Conservation (phyloP, 2,888 invertebrate species). For the Thymelicus lineola region DNA sequence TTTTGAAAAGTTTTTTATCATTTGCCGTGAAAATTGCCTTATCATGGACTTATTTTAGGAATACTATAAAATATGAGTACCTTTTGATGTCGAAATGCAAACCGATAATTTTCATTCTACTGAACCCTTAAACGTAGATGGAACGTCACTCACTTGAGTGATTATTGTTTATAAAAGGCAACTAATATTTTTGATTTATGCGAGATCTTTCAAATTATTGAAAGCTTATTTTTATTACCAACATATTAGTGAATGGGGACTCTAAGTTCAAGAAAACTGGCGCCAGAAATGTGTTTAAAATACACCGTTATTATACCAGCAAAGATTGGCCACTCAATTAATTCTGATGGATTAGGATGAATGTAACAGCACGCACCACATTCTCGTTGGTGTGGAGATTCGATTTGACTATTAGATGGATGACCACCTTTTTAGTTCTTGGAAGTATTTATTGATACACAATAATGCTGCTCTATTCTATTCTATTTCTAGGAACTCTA, state of each 20-base stretch:
- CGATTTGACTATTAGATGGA: no score
- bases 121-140: background rate
- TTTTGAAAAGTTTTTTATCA: no score
- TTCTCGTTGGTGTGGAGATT: background rate
- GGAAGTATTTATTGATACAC: no score
- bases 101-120: background rate
- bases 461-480: no score
- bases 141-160: background rate
- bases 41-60: no score
- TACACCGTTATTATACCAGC: conserved; percentile 26
- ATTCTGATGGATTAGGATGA: conserved; percentile 28
- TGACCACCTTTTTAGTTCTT: no score
- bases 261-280: conserved; percentile 14
- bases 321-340: conserved; percentile 24
- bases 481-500: no score
- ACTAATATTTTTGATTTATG: conserved; percentile 25
- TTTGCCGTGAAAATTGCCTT: no score
- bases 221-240: conserved; percentile 25
- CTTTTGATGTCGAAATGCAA: no score
- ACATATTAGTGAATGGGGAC: conserved; percentile 20
- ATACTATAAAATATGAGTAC: no score
- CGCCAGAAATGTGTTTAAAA: conserved; percentile 26
- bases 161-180: conserved; percentile 21
- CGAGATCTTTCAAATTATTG: conserved; percentile 16
- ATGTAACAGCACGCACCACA: background rate